A percentile compares a stretch with the other conserved stretches of the same genome.
These are phyloP conservation scores for Pasiphila rectangulata DNA, from an alignment of 2,888 invertebrate species.

Conservation along the genomic window DNA sequence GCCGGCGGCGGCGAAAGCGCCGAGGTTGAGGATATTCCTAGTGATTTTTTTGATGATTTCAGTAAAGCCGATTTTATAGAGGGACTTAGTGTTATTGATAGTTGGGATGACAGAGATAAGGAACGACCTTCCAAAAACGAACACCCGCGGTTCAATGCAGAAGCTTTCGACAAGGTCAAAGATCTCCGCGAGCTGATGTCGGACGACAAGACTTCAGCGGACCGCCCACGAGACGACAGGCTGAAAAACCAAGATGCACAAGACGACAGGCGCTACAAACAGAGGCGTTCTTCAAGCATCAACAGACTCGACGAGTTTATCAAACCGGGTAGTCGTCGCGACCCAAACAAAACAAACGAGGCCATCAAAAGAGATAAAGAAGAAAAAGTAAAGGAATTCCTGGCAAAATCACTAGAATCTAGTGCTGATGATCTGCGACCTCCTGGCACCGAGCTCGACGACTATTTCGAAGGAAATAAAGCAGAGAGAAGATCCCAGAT, in stretches of 20 bases:
- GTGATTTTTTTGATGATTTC: constrained; percentile 76
- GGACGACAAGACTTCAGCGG: constrained; percentile 4
- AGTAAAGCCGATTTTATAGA: constrained; percentile 70
- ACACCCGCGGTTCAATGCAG: constrained; percentile 39
- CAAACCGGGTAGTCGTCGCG: constrained; percentile 69
- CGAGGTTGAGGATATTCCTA: constrained; percentile 62
- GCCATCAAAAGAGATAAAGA: constrained; percentile 71
- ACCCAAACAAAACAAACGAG: constrained; percentile 67
- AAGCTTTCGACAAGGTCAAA: constrained; percentile 48
- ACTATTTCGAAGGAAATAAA: constrained; percentile 52
- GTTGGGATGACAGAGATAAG: constrained; percentile 55
- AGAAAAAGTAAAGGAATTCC: constrained; percentile 66
- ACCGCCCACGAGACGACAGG: constrained; percentile 7
- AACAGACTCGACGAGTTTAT: constrained; percentile 55
- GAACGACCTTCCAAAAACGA: constrained; percentile 33
- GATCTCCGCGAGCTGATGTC: constrained; percentile 59
- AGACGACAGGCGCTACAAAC: constrained; percentile 10
- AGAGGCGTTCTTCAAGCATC: constrained; percentile 35
- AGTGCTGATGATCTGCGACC: constrained; percentile 63
- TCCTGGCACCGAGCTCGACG: constrained; percentile 73
- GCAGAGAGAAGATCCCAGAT: constrained; percentile 31
- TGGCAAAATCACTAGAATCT: constrained; percentile 66
- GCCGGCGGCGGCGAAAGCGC: constrained; percentile 43
- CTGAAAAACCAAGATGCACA: constrained; percentile 21
- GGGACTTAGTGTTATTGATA: constrained; percentile 72